Percentiles rank a stretch among this genome's conserved stretches.
Evolutionary conservation across 1,140 invertebrate genomes (phyloP).

Genomic region (Cryptotermes secundus): DNA sequence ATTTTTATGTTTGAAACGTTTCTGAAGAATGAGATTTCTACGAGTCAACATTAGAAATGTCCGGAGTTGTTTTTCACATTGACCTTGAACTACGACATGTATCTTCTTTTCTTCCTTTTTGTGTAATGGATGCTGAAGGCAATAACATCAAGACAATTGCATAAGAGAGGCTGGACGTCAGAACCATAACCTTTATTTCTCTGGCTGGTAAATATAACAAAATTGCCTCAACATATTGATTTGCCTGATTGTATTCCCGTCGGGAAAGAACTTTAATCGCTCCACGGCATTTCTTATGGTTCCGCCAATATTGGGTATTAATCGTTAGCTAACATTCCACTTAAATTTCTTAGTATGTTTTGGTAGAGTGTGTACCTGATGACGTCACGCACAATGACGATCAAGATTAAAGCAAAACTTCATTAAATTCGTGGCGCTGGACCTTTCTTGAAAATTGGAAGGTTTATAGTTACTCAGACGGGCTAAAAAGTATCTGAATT

Average conservation of each 20-base stretch:
- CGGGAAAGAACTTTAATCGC: neutral
- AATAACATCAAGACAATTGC: neutral
- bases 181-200: neutral
- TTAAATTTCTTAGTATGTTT: too few relatives aligned
- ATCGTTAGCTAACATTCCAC: too few relatives aligned
- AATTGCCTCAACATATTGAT: neutral
- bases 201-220: neutral
- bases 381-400: too few relatives aligned
- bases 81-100: too few relatives aligned
- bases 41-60: neutral
- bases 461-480: too few relatives aligned
- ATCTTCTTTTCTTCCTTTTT: neutral
- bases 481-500: too few relatives aligned
- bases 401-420: too few relatives aligned
- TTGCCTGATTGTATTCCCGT: neutral
- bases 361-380: too few relatives aligned
- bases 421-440: too few relatives aligned
- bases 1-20: neutral
- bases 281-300: neutral
- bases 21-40: neutral
- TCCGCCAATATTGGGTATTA: neutral
- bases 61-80: neutral
- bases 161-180: neutral
- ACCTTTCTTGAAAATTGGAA: too few relatives aligned
- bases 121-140: neutral